These are phyloP conservation scores for Cydia pomonella DNA, from an alignment of 1,140 invertebrate species.

Conservation along the genomic window DNA sequence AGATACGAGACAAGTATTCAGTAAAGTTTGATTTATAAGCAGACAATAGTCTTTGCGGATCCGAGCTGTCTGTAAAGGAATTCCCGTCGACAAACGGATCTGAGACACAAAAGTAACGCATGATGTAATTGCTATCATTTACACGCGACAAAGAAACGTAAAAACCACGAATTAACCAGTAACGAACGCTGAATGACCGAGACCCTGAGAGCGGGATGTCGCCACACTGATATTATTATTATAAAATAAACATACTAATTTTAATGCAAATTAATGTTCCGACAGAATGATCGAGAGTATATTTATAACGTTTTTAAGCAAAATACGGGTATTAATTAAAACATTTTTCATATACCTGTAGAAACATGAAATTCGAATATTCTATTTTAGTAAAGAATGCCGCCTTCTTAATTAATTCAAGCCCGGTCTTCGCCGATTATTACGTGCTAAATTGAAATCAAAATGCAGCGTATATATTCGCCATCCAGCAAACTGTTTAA, in stretches of 20 bases:
- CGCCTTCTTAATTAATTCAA: neutral
- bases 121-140: constrained; percentile 42
- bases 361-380: neutral
- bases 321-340: neutral
- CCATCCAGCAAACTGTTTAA: too few species aligned
- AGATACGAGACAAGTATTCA: neutral
- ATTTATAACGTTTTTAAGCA: neutral
- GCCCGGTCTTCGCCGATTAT: too few species aligned
- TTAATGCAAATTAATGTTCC: constrained; percentile 2
- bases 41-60: neutral
- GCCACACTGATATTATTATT: constrained; percentile 1
- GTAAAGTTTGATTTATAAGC: neutral
- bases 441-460: neutral
- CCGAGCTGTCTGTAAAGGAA: constrained; percentile 38
- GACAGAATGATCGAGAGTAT: constrained; percentile 1
- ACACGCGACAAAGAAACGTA: constrained; percentile 27
- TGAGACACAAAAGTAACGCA: constrained; percentile 37
- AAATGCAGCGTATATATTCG: neutral
- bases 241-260: neutral
- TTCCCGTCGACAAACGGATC: constrained; percentile 49
- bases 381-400: neutral
- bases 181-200: constrained; percentile 25
- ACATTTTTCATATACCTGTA: neutral
- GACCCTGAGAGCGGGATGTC: constrained; percentile 22
- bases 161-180: constrained; percentile 28